Percentiles rank a stretch among this genome's conserved stretches.
phyloP scores from a whole-genome alignment of 2,888 invertebrate species.

The Pyrrhosoma nymphula region DNA sequence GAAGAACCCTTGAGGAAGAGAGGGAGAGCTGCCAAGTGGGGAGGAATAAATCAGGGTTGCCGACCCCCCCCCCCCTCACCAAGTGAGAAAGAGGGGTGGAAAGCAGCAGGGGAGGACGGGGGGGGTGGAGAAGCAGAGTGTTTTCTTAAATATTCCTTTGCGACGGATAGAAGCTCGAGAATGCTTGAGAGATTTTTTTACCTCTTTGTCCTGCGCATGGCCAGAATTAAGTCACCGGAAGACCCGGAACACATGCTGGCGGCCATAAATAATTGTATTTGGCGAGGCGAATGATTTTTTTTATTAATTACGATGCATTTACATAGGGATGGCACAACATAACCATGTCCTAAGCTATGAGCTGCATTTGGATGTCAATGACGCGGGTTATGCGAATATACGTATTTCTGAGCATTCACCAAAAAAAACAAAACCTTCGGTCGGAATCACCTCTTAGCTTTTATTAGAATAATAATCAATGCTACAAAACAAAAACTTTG shows the following conservation, averaged over 20 bases:
- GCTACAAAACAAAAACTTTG: no score
- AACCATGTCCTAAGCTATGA: neutral
- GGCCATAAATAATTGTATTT: conserved; percentile 8
- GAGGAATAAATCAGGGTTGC: conserved; percentile 9
- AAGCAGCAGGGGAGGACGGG: neutral
- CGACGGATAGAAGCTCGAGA: neutral
- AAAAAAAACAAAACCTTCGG: no score
- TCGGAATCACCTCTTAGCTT: no score
- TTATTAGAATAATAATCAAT: no score
- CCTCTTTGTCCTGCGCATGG: neutral
- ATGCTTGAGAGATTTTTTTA: neutral
- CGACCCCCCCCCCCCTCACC: neutral
- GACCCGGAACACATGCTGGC: neutral
- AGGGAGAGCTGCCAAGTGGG: conserved; percentile 7
- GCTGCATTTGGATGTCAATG: no score
- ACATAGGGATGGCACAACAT: neutral
- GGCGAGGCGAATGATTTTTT: neutral
- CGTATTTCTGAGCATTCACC: no score
- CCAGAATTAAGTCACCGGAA: neutral
- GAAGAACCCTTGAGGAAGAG: neutral
- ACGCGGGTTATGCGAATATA: no score
- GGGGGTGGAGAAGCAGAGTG: neutral
- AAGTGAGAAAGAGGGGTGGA: neutral
- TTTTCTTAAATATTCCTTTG: conserved; percentile 35
- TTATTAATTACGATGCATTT: neutral